These are phyloP conservation scores for Dryobotodes eremita DNA, from an alignment of 2,888 invertebrate species.

Conservation along the genomic window DNA sequence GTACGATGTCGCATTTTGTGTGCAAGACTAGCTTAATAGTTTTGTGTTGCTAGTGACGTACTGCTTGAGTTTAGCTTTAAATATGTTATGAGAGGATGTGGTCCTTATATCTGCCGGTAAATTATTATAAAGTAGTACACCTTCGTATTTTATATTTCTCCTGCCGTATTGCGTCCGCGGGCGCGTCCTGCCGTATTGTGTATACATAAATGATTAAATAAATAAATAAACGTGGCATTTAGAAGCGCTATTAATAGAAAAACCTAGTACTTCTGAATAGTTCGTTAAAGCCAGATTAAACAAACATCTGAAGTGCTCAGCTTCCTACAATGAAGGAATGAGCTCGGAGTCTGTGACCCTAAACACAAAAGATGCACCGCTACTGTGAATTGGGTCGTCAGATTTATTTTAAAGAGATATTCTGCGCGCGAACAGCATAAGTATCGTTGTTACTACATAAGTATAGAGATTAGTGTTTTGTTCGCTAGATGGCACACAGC, in stretches of 20 bases:
- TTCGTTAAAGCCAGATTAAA: not conserved
- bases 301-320: not conserved
- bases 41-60: too few species aligned
- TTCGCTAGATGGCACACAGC: conserved; percentile 74
- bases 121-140: too few species aligned
- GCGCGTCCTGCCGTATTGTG: too few species aligned
- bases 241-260: not conserved
- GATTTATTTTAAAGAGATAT: conserved; percentile 48
- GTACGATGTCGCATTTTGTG: too few species aligned
- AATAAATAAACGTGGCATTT: not conserved
- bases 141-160: too few species aligned
- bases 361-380: conserved; percentile 42
- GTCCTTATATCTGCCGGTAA: too few species aligned
- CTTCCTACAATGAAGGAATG: not conserved
- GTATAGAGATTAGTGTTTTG: conserved; percentile 70
- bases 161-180: too few species aligned
- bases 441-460: conserved; percentile 60
- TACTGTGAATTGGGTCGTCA: conserved; percentile 43
- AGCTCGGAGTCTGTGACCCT: conserved; percentile 7
- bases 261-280: not conserved
- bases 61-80: too few species aligned
- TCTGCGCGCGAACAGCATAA: conserved; percentile 59
- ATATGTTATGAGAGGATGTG: too few species aligned
- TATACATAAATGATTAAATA: too few species aligned
- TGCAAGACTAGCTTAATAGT: too few species aligned